Base-by-base conservation (phyloP, 2,797 vertebrate genomes). In the Enteromius argenteus region DNA sequence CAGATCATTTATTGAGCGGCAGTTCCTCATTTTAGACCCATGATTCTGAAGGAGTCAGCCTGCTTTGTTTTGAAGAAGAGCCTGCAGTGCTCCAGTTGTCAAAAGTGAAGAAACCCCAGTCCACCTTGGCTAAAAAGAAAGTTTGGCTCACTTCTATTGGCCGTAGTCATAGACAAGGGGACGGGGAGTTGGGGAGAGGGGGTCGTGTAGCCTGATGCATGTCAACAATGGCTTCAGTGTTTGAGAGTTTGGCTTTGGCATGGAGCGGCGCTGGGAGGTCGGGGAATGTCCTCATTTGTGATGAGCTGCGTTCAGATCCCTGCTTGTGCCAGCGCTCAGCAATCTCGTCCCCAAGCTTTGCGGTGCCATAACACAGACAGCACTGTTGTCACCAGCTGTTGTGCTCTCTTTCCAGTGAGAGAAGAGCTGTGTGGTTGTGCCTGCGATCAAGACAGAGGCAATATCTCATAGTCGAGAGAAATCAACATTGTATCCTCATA, bases 141-240 rank as follows among this genome's bases (percentile, higher is more conserved):
- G 35, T 84, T 82, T 86, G 80, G 67, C 60, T 87, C 73, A 64
- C 81, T 51, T 74, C 74, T 75, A 81, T 85, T 88, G 80, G 84
- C 62, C 49, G 30, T 84, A 51, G 30, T 73, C 81, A 58, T 21
- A 72, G 73, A 77, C 1, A n/a, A 79, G 78, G 83, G 86, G 83
- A 79, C 80, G 58, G 87, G 73, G 80, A 27, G 85, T 74, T 71
- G 73, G 30, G 85, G 30, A 46, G 44, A 46, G 37, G 39, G 27
- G 39, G 78, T 27, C 19, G 4, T 60, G 35, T 78, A 75, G 80
- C 42, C 71, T 71, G 68, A 69, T 58, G 32, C 80, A 87, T 80
- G 73, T 85, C 82, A 88, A 92, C 90, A 92, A 92, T 90, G 85
- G 84, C 64, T 82, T 86, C 85, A 90, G 90, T 92, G 88, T 92